phyloP scores from a whole-genome alignment of 2,888 invertebrate species.

The Nomada fucata region DNA sequence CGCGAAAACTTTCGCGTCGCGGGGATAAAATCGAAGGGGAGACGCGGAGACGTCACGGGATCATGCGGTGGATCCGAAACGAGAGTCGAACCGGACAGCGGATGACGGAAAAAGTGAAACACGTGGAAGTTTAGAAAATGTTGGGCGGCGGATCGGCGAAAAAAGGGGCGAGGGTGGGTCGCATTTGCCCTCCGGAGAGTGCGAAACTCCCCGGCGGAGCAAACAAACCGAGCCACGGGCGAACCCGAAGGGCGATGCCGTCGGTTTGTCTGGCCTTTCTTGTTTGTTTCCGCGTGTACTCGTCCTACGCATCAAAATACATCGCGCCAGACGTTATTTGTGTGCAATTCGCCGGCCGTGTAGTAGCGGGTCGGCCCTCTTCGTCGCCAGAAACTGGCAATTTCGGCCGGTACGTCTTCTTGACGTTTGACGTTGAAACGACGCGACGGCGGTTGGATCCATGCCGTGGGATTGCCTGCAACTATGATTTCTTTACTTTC shows the following conservation, averaged over 20 bases:
- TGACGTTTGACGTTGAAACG: slow-evolving; percentile 6
- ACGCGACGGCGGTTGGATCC: slow-evolving; percentile 6
- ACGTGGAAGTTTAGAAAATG: slow-evolving; percentile 34
- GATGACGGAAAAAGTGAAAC: neutral
- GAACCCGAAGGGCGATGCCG: neutral
- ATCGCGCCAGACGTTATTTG: neutral
- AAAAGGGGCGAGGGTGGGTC: slow-evolving; percentile 7
- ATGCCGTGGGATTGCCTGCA: slow-evolving; percentile 12
- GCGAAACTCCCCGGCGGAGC: slow-evolving; percentile 25
- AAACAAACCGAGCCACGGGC: slow-evolving; percentile 43
- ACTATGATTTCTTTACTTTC: slow-evolving; percentile 3
- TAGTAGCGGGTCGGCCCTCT: neutral
- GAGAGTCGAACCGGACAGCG: slow-evolving; percentile 19
- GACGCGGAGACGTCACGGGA: slow-evolving; percentile 12
- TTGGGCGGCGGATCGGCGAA: neutral
- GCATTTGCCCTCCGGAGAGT: slow-evolving; percentile 34
- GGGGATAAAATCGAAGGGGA: neutral
- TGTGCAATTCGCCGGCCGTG: neutral
- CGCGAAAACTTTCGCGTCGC: slow-evolving; percentile 5
- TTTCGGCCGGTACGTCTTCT: slow-evolving; percentile 30
- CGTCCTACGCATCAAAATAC: no score
- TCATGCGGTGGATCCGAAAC: slow-evolving; percentile 32
- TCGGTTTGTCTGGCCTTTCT: neutral
- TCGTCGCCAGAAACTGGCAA: slow-evolving; percentile 18
- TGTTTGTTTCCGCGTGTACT: slow-evolving; percentile 6